Percentiles rank a stretch among this genome's conserved stretches.
Evolutionary conservation across 2,113 vertebrate species (phyloP).

Genomic region (Myotis brandtii): DNA sequence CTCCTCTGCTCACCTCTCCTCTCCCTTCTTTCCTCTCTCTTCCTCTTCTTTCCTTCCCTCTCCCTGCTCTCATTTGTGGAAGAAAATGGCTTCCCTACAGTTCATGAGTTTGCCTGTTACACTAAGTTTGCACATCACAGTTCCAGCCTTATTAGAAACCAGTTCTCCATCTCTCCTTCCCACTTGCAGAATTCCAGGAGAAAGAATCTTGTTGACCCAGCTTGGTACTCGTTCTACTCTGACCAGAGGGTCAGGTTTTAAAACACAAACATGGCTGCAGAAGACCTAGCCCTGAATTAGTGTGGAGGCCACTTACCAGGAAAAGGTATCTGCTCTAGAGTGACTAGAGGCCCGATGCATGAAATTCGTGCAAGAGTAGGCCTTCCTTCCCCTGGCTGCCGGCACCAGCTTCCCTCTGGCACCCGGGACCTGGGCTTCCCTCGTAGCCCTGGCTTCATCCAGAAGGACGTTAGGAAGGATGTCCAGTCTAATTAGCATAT

Average conservation of each 20-base stretch:
- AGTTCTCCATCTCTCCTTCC: neutral
- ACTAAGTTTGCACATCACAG: neutral
- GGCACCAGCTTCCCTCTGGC: no score
- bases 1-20: neutral
- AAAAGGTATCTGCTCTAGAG: neutral
- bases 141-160: neutral
- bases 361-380: no score
- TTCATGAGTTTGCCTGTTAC: neutral
- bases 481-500: no score
- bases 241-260: neutral
- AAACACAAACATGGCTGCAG: neutral
- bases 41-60: neutral
- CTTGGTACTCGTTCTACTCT: neutral
- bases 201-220: neutral
- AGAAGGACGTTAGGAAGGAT: no score
- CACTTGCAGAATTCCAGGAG: neutral
- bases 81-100: conserved; percentile 25
- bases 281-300: neutral
- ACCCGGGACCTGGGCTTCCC: no score
- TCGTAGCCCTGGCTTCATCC: no score
- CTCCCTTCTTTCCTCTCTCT: neutral
- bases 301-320: neutral
- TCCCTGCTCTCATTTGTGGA: neutral
- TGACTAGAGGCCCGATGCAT: no score
- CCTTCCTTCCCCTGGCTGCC: no score